Conservation (phyloP, 2,888 invertebrate genomes). For the Polyommatus iphigenia region DNA sequence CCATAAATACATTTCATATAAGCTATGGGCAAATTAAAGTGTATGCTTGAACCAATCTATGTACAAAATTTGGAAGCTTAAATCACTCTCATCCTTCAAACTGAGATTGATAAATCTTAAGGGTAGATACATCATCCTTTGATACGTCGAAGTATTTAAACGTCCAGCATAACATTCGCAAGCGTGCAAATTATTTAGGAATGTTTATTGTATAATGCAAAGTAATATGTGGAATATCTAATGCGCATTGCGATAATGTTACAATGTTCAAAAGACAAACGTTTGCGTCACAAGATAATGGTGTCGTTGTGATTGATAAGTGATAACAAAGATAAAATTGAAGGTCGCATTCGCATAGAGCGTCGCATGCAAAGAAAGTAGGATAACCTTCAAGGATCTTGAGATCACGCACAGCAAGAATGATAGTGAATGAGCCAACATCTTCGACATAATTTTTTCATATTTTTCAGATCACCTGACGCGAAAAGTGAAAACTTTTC, state of each 20-base stretch:
- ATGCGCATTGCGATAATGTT: slow-evolving; percentile 4
- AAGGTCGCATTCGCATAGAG: slow-evolving; percentile 13
- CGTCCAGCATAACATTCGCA: background rate
- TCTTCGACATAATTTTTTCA: background rate
- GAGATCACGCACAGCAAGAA: slow-evolving; percentile 5
- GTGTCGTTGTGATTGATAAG: slow-evolving; percentile 8
- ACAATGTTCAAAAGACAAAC: slow-evolving; percentile 10
- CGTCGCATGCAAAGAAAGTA: slow-evolving; percentile 12
- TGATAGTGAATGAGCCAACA: background rate
- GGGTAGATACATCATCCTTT: too few species aligned
- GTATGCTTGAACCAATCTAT: too few species aligned
- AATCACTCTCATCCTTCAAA: too few species aligned
- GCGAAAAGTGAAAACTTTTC: background rate
- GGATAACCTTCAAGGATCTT: background rate
- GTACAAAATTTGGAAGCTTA: too few species aligned
- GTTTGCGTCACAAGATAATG: slow-evolving; percentile 15
- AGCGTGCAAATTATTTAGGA: background rate
- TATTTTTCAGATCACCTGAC: background rate
- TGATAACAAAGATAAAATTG: slow-evolving; percentile 8
- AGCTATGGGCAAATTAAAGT: too few species aligned
- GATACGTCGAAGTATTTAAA: too few species aligned
- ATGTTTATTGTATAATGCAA: too few species aligned
- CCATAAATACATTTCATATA: too few species aligned
- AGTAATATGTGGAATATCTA: background rate
- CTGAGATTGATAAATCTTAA: too few species aligned